Evolutionary conservation across 2,888 invertebrate species (phyloP).

Genomic region (Stenichneumon culpator): DNA sequence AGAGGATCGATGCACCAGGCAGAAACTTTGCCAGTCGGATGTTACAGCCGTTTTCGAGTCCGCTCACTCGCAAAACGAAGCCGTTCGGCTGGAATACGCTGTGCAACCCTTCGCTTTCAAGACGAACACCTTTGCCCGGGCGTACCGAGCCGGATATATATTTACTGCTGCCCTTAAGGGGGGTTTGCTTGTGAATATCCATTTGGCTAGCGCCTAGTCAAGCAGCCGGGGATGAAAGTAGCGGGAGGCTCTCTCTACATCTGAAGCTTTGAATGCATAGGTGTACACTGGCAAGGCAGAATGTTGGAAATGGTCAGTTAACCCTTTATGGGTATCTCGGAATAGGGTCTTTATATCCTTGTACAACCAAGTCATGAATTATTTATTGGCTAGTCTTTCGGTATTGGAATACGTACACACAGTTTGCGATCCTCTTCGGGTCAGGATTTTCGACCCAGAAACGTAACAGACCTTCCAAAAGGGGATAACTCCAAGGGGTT

Average conservation of each 20-base stretch:
- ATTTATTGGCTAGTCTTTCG: neutral
- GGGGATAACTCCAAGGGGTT: neutral
- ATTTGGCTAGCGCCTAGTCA: neutral
- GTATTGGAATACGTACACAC: neutral
- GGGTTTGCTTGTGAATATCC: conserved; percentile 17
- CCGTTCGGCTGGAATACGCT: conserved; percentile 44
- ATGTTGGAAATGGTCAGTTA: neutral
- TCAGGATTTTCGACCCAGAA: neutral
- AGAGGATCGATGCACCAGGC: conserved; percentile 32
- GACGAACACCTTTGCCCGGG: conserved; percentile 41
- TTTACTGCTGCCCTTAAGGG: conserved; percentile 29
- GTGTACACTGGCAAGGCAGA: neutral
- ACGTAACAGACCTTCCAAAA: too few species aligned
- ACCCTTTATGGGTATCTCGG: neutral
- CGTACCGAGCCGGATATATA: conserved; percentile 19
- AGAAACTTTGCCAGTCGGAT: conserved; percentile 4
- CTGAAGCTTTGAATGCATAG: neutral
- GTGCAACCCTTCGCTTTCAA: conserved; percentile 31
- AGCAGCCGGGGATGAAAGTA: conserved; percentile 16
- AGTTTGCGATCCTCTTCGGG: neutral
- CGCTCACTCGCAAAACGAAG: conserved; percentile 30
- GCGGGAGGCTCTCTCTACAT: neutral
- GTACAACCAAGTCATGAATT: neutral
- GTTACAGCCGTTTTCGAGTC: conserved; percentile 30
- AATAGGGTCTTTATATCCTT: neutral